These are phyloP conservation scores for Sesia bembeciformis DNA, from an alignment of 2,888 invertebrate species.

Conservation along the genomic window DNA sequence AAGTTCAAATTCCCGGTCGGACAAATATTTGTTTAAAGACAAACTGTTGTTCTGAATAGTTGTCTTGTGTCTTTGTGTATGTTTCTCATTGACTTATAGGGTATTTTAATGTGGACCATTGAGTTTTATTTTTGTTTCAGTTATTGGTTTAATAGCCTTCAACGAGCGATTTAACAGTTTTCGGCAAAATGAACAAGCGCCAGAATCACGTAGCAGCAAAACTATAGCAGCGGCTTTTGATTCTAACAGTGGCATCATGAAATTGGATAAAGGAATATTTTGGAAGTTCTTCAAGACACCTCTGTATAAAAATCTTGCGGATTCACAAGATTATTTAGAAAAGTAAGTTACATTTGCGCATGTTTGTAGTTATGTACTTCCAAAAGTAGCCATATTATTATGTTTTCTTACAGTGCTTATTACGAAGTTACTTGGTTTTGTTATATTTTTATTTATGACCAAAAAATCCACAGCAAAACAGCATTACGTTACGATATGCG, in stretches of 20 bases:
- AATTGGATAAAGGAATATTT: slow-evolving; percentile 80
- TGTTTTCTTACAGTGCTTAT: background rate
- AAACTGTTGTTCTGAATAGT: too few species aligned
- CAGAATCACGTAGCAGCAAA: slow-evolving; percentile 77
- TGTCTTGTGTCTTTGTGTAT: background rate
- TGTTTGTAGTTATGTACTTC: background rate
- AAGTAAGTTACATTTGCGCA: slow-evolving; percentile 27
- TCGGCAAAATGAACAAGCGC: slow-evolving; percentile 69
- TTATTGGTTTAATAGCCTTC: slow-evolving; percentile 82
- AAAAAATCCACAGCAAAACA: too few species aligned
- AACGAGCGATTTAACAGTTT: slow-evolving; percentile 82
- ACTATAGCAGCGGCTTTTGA: slow-evolving; percentile 82
- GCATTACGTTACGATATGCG: too few species aligned
- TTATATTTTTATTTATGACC: too few species aligned
- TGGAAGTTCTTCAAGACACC: slow-evolving; percentile 85
- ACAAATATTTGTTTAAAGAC: too few species aligned
- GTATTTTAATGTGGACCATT: background rate
- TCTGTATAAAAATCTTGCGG: slow-evolving; percentile 78
- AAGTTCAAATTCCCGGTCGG: too few species aligned
- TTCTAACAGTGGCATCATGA: slow-evolving; percentile 81
- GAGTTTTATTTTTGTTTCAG: slow-evolving; percentile 59
- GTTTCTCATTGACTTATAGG: background rate
- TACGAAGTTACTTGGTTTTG: background rate
- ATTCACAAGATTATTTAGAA: slow-evolving; percentile 83
- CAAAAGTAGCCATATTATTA: background rate